phyloP scores from a whole-genome alignment of 2,888 invertebrate genomes.

The Sisyra terminalis region DNA sequence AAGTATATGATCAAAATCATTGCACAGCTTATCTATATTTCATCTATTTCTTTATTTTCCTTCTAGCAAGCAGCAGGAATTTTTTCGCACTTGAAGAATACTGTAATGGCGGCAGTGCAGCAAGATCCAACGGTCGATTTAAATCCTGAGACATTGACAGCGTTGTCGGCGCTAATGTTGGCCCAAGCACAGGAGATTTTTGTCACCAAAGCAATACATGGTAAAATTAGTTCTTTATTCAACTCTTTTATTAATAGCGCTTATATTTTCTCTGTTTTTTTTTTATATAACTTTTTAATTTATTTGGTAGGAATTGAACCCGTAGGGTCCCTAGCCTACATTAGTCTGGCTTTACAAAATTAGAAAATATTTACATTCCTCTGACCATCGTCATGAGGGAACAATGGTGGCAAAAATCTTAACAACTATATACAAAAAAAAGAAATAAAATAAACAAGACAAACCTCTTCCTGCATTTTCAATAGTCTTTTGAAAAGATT shows the following conservation, averaged over 20 bases:
- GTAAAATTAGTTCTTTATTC: conserved; percentile 31
- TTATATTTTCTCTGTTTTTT: conserved; percentile 2
- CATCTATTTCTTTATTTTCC: conserved; percentile 6
- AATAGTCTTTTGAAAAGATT: too few relatives aligned
- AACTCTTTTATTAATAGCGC: background rate
- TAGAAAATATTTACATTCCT: too few relatives aligned
- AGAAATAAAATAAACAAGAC: too few relatives aligned
- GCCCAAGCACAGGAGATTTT: conserved; percentile 98
- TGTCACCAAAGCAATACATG: conserved; percentile 82
- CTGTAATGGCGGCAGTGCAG: conserved; percentile 66
- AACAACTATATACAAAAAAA: too few relatives aligned
- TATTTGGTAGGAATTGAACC: too few relatives aligned
- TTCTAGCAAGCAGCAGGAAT: conserved; percentile 77
- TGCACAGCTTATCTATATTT: background rate
- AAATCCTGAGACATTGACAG: conserved; percentile 76
- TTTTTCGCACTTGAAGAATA: conserved; percentile 68
- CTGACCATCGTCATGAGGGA: too few relatives aligned
- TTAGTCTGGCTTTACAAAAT: too few relatives aligned
- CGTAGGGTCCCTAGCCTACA: too few relatives aligned
- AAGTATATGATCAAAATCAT: conserved; percentile 32
- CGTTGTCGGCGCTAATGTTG: conserved; percentile 77
- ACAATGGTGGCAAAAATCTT: too few relatives aligned
- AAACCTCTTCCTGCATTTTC: too few relatives aligned
- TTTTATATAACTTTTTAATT: background rate
- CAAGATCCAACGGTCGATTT: conserved; percentile 95